These are phyloP conservation scores for Drosophila simulans DNA, from an alignment of 1,140 invertebrate species.

Conservation along the genomic window DNA sequence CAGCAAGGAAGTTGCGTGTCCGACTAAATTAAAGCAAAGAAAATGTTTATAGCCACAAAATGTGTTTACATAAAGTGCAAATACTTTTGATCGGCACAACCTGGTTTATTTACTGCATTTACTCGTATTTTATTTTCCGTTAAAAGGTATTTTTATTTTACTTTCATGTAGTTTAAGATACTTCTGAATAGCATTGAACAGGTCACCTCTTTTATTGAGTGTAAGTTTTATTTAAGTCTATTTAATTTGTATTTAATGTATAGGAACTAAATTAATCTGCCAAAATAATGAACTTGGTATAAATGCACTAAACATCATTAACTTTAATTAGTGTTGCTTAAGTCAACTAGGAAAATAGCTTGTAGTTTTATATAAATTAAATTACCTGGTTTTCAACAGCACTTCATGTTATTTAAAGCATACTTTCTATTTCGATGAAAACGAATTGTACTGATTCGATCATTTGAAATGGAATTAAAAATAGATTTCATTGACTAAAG, in stretches of 20 bases:
- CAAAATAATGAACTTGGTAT: too few relatives aligned
- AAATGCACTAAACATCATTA: too few relatives aligned
- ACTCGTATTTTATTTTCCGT: too few relatives aligned
- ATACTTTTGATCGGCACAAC: background rate
- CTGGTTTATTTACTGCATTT: background rate
- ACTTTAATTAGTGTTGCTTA: background rate
- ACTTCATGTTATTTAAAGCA: background rate
- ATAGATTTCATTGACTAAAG: constrained; percentile 28
- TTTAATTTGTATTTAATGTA: too few relatives aligned
- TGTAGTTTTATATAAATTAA: background rate
- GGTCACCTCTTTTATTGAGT: too few relatives aligned
- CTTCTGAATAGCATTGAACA: too few relatives aligned
- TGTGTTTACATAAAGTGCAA: constrained; percentile 5
- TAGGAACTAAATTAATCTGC: too few relatives aligned
- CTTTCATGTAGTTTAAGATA: background rate
- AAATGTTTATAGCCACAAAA: constrained; percentile 10
- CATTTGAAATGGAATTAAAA: background rate
- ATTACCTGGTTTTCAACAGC: background rate
- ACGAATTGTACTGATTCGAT: background rate
- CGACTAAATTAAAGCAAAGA: constrained; percentile 7
- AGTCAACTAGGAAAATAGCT: constrained; percentile 3
- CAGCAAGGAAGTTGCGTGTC: constrained; percentile 18
- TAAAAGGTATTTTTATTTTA: background rate
- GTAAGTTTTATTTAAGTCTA: too few relatives aligned
- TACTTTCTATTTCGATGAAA: background rate